Evolutionary conservation across 2,113 vertebrate species (phyloP).

Genomic region (Calyptomena viridis): DNA sequence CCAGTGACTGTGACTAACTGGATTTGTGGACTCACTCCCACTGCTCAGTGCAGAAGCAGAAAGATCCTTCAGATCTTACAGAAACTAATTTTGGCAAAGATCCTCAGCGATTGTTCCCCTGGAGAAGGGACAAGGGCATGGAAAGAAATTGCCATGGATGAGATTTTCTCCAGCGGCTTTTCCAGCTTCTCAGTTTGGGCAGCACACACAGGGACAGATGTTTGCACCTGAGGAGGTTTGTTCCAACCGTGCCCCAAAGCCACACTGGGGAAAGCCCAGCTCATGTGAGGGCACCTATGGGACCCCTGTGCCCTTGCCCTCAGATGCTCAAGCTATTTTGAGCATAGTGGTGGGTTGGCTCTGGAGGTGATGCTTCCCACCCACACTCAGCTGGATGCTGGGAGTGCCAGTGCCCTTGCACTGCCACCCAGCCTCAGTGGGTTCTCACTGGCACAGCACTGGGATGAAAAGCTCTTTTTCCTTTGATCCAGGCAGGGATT

Average conservation of each 20-base stretch:
- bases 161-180: neutral
- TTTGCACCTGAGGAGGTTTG: neutral
- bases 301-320: neutral
- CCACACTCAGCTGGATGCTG: neutral
- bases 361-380: neutral
- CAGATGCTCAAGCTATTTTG: neutral
- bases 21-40: slow-evolving; percentile 26
- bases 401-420: neutral
- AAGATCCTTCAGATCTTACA: slow-evolving; percentile 35
- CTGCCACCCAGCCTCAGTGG: neutral
- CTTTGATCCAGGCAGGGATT: neutral
- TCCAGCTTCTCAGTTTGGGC: neutral
- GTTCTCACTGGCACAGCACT: neutral
- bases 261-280: fast-evolving
- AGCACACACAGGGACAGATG: neutral
- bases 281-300: fast-evolving
- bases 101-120: neutral
- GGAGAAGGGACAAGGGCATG: neutral
- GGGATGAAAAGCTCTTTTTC: neutral
- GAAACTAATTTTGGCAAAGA: neutral
- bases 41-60: neutral
- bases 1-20: slow-evolving; percentile 37
- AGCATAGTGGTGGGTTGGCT: neutral
- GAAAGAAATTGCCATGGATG: neutral
- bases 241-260: neutral